Base-by-base conservation (phyloP, 2,888 invertebrate genomes). In the Allygus modestus region DNA sequence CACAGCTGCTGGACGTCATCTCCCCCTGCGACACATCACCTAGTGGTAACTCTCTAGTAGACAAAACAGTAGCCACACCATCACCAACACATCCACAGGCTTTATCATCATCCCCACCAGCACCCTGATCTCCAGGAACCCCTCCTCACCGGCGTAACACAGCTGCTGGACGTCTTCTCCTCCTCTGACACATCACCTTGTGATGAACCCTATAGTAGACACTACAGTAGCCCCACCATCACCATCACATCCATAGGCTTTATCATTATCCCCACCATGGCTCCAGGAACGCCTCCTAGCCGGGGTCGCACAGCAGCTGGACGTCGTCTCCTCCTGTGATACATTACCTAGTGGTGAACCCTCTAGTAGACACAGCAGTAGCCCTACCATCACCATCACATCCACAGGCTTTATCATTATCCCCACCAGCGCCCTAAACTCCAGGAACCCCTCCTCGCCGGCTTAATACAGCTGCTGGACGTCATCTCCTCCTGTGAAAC, bases 371-470 rank as follows among this genome's bases (percentile, higher is more conserved):
- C 97, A 97, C 91, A 99, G 99, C 90, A 99, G 99, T 79, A 99
- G 93, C 84, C 99, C n/a, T n/a, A n/a, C n/a, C n/a, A n/a, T n/a
- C n/a, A n/a, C 93, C 69, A 99, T 93, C n/a, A 99, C 99, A 91
- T 99, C 99, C 28, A 99, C 93, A 0, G 99, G 99, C 90, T 99
- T 99, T 77, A 97, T 96, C 0, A 99, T 98, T 99, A 99, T 99
- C 41, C 82, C 82, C 65, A 65, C 54, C 54, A 54, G 54, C 4
- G 54, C 54, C 54, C 11, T 54, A 20, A 54, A 20, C 54, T 54
- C 54, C 41, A 99, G 92, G 91, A 99, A 99, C 90, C 99, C 99
- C 89, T 98, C 98, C 90, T 99, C 99, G 26, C 99, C 99, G 5
- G 99, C 99, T 89, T 99, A 99, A 90, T 98, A 99, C 23, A 99